Conservation (phyloP, 2,888 invertebrate species). For the Chrysomela aeneicollis region DNA sequence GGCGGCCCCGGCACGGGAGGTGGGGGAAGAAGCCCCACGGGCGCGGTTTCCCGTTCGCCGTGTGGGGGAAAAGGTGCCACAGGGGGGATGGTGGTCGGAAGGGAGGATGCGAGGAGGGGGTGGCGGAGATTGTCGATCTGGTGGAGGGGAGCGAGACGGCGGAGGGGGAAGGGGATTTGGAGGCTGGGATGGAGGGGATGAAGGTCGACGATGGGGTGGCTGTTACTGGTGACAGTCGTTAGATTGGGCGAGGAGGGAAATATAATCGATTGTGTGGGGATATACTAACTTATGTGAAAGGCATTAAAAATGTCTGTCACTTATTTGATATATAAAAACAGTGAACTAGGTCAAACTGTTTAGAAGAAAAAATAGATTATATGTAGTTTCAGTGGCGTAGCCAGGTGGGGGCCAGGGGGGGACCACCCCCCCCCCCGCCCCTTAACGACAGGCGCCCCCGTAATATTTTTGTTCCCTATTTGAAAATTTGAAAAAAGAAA, state of each 20-base stretch:
- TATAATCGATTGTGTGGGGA: no score
- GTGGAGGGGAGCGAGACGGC: not conserved
- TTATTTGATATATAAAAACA: no score
- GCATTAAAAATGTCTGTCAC: no score
- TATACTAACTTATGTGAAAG: no score
- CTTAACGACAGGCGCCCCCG: no score
- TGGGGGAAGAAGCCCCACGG: not conserved
- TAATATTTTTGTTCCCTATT: no score
- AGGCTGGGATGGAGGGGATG: slow-evolving; percentile 7
- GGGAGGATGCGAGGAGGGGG: not conserved
- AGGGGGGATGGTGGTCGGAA: not conserved
- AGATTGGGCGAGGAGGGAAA: not conserved
- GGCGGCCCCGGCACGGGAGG: not conserved
- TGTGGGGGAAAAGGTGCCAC: not conserved
- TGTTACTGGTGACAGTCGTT: not conserved
- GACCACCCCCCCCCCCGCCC: no score
- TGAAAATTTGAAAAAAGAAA: no score
- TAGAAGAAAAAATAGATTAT: no score
- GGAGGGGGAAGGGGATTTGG: not conserved
- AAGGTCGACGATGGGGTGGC: not conserved
- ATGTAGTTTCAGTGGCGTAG: no score
- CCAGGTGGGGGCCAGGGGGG: no score
- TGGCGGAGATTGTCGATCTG: slow-evolving; percentile 10
- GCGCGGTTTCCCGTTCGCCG: not conserved
- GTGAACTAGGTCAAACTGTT: no score